Evolutionary conservation across 2,888 invertebrate genomes (phyloP), one percentile per base, ranked within the genome.

Genomic region (Platycheirus rosarum): DNA sequence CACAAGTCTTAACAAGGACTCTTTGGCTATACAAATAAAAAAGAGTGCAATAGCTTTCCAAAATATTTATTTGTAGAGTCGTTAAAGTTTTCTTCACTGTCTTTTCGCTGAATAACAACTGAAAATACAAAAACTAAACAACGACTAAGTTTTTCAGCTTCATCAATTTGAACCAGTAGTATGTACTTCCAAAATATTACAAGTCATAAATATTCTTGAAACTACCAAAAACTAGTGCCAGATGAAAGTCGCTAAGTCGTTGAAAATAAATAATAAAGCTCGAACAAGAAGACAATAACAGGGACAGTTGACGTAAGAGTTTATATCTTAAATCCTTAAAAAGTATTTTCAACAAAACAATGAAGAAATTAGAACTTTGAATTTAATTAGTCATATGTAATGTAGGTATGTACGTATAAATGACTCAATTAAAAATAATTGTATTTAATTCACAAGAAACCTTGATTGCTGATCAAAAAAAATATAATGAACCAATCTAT

Each of bases 161-260:
- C 75, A 79, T 75, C 79, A 75, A 79, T 79, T 75, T 75, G 55
- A 71, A 78, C 55, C 40, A 44, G n/a, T n/a, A n/a, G 26, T 23
- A 26, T 55, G 44, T 37, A 68, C 74, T 79, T 69, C 68, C n/a
- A 69, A 79, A 69, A 75, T 57, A 75, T 49, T 65, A 63, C 48
- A 73, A 63, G 60, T 57, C 79, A 69, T 79, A 79, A 79, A 75
- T 79, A 71, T 71, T 44, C 49, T 37, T 32, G 44, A 14, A 75
- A 49, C 53, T 16, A 60, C 51, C 18, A 14, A 44, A 42, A 68
- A 62, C 35, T 32, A 60, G 32, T 49, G 23, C 29, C 23, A 18
- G 62, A 63, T 37, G 35, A 57, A 65, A 57, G 57, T 48, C 55
- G 29, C 48, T 55, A 63, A 55, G 65, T 32, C 48, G 23, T 18